phyloP scores from a whole-genome alignment of 2,888 invertebrate species.

The Pediacus dermestoides region DNA sequence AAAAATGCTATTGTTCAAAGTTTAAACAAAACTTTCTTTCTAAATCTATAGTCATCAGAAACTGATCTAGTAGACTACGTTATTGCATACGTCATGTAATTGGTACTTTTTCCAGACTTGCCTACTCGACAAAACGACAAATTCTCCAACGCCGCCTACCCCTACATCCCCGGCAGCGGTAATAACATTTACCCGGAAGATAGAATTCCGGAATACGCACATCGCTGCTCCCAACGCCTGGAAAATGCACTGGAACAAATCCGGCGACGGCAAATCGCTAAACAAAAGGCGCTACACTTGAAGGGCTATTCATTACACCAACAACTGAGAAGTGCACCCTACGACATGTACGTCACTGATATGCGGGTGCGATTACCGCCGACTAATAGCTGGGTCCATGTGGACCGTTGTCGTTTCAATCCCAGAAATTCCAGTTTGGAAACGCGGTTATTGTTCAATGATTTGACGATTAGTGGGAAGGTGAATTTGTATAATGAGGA shows the following conservation, averaged over 20 bases:
- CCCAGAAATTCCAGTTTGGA: conserved; percentile 70
- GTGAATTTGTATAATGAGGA: conserved; percentile 58
- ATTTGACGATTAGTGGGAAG: conserved; percentile 73
- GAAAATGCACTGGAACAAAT: conserved; percentile 67
- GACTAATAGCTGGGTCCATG: conserved; percentile 62
- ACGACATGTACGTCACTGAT: conserved; percentile 67
- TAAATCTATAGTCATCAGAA: too few relatives aligned
- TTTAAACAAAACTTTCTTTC: too few relatives aligned
- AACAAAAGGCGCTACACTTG: conserved; percentile 53
- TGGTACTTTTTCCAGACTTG: conserved; percentile 28
- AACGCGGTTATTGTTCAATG: conserved; percentile 73
- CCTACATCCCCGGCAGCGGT: conserved; percentile 38
- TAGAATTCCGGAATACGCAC: conserved; percentile 34
- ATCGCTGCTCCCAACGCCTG: conserved; percentile 61
- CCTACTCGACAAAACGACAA: conserved; percentile 46
- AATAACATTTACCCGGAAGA: conserved; percentile 38
- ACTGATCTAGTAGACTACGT: too few relatives aligned
- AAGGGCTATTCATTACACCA: conserved; percentile 65
- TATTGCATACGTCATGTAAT: too few relatives aligned
- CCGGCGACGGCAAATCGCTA: conserved; percentile 55
- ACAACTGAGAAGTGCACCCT: conserved; percentile 59
- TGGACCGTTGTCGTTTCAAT: conserved; percentile 74
- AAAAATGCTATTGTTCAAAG: too few relatives aligned
- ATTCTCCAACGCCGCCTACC: conserved; percentile 43
- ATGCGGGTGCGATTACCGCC: conserved; percentile 67